Base-by-base conservation (phyloP, 2,797 vertebrate species). In the Ctenopoma kingsleyae region DNA sequence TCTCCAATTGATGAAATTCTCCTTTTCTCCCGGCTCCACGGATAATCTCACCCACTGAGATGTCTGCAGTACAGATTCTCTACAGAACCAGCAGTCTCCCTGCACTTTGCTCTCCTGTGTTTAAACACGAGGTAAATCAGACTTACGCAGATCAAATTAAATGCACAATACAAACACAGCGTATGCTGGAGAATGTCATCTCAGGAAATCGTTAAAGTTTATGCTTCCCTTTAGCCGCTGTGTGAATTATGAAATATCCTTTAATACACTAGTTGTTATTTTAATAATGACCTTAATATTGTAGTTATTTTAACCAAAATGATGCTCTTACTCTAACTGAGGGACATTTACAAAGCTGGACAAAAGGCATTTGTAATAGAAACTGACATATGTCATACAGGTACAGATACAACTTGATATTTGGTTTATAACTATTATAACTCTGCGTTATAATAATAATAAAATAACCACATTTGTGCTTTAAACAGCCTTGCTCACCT, bases 1-100 rank as follows among this genome's bases (percentile, higher is more conserved):
- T 92, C 87, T 91, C 88, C 76, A 20, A 47, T 92, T 94, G 90
- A 95, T 93, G 89, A 92, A 92, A 92, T 83, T 85, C n/a, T n/a
- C 84, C 75, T 83, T 83, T 87, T 54, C 69, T 70, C 59, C 76
- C 40, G 76, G 78, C 78, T 81, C 75, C 47, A 13, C 67, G 83
- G 87, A 86, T 92, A 92, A 91, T 90, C 86, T 83, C 84, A 49
- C 58, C 68, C 84, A 64, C 87, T 90, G 87, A 93, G 92, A 93
- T 93, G 88, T 89, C 89, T 83, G 85, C 16, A 43, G 61, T 20
- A 65, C 67, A 63, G 82, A 81, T 43, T 80, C 54, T 87, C 77
- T 78, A 88, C 74, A 87, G 80, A 91, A 92, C 79, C 81, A 61
- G 67, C 46, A 53, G 74, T 22, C 85, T 85, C 74, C 76, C 71